phyloP scores from a whole-genome alignment of 1,140 invertebrate genomes.

The Neodiprion lecontei region DNA sequence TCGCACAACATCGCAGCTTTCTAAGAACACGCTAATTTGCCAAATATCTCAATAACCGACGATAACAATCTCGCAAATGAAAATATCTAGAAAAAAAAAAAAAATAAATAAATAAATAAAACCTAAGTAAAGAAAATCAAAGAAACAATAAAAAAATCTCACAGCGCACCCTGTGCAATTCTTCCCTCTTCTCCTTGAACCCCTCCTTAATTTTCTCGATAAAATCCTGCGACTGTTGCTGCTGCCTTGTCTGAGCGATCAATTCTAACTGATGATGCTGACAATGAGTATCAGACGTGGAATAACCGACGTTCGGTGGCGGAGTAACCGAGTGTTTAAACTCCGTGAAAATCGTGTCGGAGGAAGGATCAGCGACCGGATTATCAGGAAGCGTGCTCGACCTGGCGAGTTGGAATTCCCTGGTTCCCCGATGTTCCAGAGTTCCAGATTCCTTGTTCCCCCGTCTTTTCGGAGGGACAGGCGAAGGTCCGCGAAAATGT shows the following conservation, averaged over 20 bases:
- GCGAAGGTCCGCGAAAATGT: not conserved
- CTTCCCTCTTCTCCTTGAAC: constrained; percentile 65
- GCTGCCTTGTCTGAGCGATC: too few relatives aligned
- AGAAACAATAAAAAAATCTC: not conserved
- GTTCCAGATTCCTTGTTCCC: not conserved
- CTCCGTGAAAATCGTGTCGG: not conserved
- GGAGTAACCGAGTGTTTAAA: not conserved
- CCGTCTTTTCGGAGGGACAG: not conserved
- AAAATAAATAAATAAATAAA: not conserved
- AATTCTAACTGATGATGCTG: too few relatives aligned
- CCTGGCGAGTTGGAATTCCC: not conserved
- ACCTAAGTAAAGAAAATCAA: not conserved
- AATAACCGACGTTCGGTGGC: not conserved
- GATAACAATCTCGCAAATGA: too few relatives aligned
- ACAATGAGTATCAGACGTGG: not conserved
- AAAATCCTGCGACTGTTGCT: constrained; percentile 46
- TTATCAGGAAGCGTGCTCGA: too few relatives aligned
- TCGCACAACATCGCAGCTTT: too few relatives aligned
- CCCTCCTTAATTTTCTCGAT: constrained; percentile 65
- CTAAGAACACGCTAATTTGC: too few relatives aligned
- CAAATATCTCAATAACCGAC: too few relatives aligned
- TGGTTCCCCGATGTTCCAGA: not conserved
- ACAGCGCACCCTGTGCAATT: constrained; percentile 66
- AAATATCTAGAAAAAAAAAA: not conserved
- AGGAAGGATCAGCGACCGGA: not conserved